Conservation (phyloP, 1,140 invertebrate genomes). For the Pollicipes pollicipes region DNA sequence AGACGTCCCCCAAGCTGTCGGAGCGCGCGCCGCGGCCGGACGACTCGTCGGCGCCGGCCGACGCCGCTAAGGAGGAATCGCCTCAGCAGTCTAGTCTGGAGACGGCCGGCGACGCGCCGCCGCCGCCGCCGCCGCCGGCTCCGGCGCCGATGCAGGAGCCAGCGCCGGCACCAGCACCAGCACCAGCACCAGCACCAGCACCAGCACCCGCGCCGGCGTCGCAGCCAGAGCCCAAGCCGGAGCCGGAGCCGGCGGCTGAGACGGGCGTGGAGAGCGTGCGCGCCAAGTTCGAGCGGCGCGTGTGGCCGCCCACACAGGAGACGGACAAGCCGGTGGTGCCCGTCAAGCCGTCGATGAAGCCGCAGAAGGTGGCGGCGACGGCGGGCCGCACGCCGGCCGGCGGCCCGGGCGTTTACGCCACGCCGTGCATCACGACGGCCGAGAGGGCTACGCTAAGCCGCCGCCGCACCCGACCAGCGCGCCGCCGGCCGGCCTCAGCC, state of each 20-base stretch:
- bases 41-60: conserved; percentile 35
- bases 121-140: conserved; percentile 11
- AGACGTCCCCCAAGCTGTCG: conserved; percentile 11
- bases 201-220: too few species aligned
- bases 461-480: conserved; percentile 12
- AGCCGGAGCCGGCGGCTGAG: conserved; percentile 21
- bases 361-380: conserved; percentile 43
- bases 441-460: conserved; percentile 10
- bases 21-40: conserved; percentile 9
- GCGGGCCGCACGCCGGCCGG: conserved; percentile 22
- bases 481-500: conserved; percentile 11
- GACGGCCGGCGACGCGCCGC: conserved; percentile 21
- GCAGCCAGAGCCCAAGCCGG: too few species aligned
- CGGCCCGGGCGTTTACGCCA: conserved; percentile 41
- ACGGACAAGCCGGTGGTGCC: conserved; percentile 17
- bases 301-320: conserved; percentile 34
- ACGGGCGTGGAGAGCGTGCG: conserved; percentile 19
- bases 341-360: conserved; percentile 51
- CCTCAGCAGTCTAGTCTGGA: conserved; percentile 85
- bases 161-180: too few species aligned
- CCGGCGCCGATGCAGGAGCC: conserved; percentile 6
- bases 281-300: conserved; percentile 28
- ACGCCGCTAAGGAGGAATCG: conserved; percentile 65
- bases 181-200: too few species aligned
- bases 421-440: conserved; percentile 28